phyloP scores from a whole-genome alignment of 2,113 vertebrate genomes.

The Centrocercus urophasianus region DNA sequence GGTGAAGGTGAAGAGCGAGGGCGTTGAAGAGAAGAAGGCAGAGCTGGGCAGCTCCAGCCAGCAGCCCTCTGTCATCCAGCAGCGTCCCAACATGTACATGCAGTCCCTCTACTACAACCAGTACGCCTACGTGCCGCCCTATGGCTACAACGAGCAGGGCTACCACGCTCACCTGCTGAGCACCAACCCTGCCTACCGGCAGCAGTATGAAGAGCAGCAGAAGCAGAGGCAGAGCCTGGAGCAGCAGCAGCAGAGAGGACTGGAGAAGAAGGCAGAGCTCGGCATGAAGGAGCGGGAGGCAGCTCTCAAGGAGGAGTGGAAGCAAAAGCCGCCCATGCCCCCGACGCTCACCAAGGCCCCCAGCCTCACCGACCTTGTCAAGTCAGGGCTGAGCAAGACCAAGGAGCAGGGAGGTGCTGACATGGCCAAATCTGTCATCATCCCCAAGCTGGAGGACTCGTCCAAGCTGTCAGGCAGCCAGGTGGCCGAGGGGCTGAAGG shows the following conservation, averaged over 20 bases:
- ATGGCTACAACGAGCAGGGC: constrained; percentile 93
- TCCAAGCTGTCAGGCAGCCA: constrained; percentile 86
- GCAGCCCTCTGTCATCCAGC: constrained; percentile 96
- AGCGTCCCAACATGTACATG: constrained; percentile 98
- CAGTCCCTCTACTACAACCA: constrained; percentile 98
- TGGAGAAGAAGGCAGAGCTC: constrained; percentile 90
- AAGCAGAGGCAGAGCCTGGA: constrained; percentile 91
- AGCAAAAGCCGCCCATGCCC: constrained; percentile 90
- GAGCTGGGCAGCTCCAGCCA: constrained; percentile 83
- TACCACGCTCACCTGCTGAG: constrained; percentile 95
- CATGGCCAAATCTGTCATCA: constrained; percentile 88
- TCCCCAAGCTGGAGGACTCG: constrained; percentile 90
- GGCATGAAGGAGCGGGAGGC: constrained; percentile 90
- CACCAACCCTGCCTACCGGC: constrained; percentile 91
- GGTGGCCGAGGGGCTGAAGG: constrained; percentile 90
- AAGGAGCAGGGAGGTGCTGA: constrained; percentile 88
- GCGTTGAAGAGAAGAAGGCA: constrained; percentile 90
- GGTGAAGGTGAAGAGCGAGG: constrained; percentile 88
- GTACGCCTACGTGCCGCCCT: constrained; percentile 94
- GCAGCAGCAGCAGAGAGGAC: constrained; percentile 85
- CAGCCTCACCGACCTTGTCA: constrained; percentile 91
- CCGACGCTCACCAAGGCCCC: constrained; percentile 93
- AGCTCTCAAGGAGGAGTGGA: constrained; percentile 94
- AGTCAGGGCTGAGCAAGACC: constrained; percentile 85
- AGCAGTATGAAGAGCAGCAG: constrained; percentile 93